Evolutionary conservation across 2,797 vertebrate genomes (phyloP).

Genomic region (Sitta carolinensis): DNA sequence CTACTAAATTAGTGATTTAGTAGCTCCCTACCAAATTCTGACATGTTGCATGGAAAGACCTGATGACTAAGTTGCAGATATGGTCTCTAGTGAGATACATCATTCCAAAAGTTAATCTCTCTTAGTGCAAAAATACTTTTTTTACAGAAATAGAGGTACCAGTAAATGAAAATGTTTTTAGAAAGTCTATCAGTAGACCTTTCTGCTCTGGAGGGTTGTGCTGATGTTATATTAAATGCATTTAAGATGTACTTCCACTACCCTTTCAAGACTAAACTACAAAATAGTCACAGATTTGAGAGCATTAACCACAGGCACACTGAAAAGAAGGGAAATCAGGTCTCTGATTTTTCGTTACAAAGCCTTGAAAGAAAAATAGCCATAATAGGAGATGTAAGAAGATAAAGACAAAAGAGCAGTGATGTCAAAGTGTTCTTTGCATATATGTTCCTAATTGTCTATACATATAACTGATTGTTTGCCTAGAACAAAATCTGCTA

Average conservation of each 20-base stretch:
- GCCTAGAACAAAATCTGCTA: constrained; percentile 37
- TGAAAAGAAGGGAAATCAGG: not conserved
- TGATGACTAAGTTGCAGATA: not conserved
- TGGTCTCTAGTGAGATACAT: not conserved
- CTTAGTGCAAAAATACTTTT: not conserved
- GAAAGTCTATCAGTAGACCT: not conserved
- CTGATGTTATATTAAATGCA: not conserved
- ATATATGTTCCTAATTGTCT: not conserved
- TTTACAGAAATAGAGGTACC: not conserved
- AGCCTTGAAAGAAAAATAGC: not conserved
- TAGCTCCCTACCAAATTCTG: not conserved
- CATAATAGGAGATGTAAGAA: not conserved
- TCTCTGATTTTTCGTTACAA: not conserved
- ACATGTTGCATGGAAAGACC: not conserved
- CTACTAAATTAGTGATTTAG: not conserved
- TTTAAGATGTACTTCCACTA: not conserved
- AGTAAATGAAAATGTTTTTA: not conserved
- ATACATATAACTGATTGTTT: constrained; percentile 15
- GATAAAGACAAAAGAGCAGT: not conserved
- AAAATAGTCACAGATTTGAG: not conserved
- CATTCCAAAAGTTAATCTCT: not conserved
- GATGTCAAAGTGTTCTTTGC: not conserved
- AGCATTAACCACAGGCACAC: not conserved
- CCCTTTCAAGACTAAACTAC: not conserved
- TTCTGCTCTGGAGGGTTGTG: not conserved